Base-by-base conservation (phyloP, 2,113 vertebrate species). In the Spheniscus mendiculus region DNA sequence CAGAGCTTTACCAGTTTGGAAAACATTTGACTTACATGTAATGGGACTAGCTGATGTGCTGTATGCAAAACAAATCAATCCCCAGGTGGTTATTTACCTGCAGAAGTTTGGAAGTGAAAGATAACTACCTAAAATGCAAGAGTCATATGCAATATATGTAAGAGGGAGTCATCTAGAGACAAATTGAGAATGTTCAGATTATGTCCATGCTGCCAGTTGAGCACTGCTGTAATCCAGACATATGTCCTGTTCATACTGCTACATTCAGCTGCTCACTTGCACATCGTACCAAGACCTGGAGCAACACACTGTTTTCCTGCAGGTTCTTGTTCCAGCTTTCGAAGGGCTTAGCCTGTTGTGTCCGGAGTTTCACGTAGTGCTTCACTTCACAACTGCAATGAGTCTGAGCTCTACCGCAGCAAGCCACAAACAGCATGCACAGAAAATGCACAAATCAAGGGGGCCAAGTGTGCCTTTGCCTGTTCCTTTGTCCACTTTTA, bases 351-450 rank as follows among this genome's bases (percentile, higher is more conserved):
- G 29, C 17, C 20, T 73, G 17, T 45, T 56, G 18, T 47, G 9
- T 47, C 26, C 2, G 1, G 1, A 66, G 36, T 65, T 72, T 59
- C 10, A 47, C 20, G 7, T 42, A 47, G 15, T n/a, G 36, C 55
- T 58, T 81, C 40, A 7, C 53, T 73, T 87, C 40, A 53, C 45
- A 61, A 14, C 3, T 21, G 32, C 19, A 36, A 30, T 30, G 14
- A 73, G 3, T 25, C 40, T 47, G 29, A 79, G 45, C 26, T 61
- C 50, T 52, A n/a, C 1, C 0, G 0, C 34, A 83, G 17, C 15
- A 23, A 66, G 45, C 18, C 36, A 40, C 55, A 78, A 65, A 26
- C 5, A 79, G 8, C 42, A 3, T 5, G 23, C 20, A 29, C 42
- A 71, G 34, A 73, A 87, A 36, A 36, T 29, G 15, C 34, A 16